Evolutionary conservation across 2,888 invertebrate species (phyloP).

Genomic region (Hypercompe scribonia): DNA sequence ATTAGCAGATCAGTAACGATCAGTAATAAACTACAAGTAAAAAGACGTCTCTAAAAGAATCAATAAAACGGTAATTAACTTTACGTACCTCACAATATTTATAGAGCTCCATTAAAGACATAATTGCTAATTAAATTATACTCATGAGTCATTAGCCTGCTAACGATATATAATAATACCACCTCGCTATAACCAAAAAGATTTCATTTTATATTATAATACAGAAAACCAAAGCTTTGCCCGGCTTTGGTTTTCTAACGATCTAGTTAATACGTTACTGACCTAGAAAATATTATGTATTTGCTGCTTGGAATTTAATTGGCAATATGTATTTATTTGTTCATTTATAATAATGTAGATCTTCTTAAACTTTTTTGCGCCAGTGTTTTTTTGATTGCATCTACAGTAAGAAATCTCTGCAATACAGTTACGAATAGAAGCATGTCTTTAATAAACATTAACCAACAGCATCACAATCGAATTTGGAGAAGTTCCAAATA

Average conservation of each 20-base stretch:
- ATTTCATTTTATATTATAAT: background rate
- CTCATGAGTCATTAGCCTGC: background rate
- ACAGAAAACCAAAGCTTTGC: background rate
- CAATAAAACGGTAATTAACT: background rate
- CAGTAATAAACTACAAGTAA: conserved; percentile 12
- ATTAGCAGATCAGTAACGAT: conserved; percentile 1
- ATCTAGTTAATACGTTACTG: background rate
- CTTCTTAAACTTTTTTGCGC: no score
- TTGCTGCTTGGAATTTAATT: no score
- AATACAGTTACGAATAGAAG: background rate
- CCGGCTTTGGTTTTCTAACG: background rate
- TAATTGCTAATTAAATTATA: background rate
- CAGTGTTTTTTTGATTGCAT: background rate
- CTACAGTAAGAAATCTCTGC: background rate
- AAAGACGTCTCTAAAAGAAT: conserved; percentile 6
- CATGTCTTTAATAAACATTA: background rate
- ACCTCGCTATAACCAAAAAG: background rate
- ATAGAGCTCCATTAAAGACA: background rate
- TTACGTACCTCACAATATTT: background rate
- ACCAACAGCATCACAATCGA: no score
- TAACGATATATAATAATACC: background rate
- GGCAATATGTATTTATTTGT: no score
- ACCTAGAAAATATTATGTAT: background rate
- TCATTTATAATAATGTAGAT: no score
- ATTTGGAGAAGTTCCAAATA: no score